Evolutionary conservation across 2,113 vertebrate species (phyloP), one percentile per base, ranked within the genome.

Genomic region (Canis aureus): DNA sequence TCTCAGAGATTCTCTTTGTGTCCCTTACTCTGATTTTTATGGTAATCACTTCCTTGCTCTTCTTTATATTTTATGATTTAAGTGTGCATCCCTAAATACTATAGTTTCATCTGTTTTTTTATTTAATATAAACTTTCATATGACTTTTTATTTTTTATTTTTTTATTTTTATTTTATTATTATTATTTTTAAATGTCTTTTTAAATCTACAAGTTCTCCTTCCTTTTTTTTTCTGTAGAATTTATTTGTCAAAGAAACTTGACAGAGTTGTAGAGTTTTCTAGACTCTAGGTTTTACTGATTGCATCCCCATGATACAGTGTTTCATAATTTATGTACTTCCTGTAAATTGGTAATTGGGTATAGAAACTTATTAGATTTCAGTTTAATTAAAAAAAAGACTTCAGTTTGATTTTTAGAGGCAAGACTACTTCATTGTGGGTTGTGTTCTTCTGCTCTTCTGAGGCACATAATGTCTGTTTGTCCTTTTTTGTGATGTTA

Each of bases 261-360:
- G 35, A 57, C n/a, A 79, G 59, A 35, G 83, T 10, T 91, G 23
- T 62, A 92, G 29, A 55, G 64, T 51, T 91, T 71, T 49, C 71
- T 12, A 66, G 79, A 66, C 12, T 85, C 80, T 90, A 49, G 71
- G 57, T 95, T 90, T 94, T 38, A 96, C 27, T 73, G n/a, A 83
- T 66, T 92, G 3, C 12, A 59, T 29, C 13, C 11, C n/a, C 10
- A 55, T 80, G 71, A 90, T 51, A 43, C 35, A 38, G 16, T 59
- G 25, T 62, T 88, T 49, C 38, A 25, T 55, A 20, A 43, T 85
- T 55, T 79, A 25, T 10, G 16, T 82, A 90, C 35, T 86, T 81
- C 23, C 5, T 27, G 3, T 62, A 32, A 76, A 32, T 62, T 76
- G 57, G 89, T 80, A 59, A 84, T 32, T 84, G 27, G 17, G 22